Conservation (phyloP, 2,113 vertebrate species). For the Taurulus bubalis region DNA sequence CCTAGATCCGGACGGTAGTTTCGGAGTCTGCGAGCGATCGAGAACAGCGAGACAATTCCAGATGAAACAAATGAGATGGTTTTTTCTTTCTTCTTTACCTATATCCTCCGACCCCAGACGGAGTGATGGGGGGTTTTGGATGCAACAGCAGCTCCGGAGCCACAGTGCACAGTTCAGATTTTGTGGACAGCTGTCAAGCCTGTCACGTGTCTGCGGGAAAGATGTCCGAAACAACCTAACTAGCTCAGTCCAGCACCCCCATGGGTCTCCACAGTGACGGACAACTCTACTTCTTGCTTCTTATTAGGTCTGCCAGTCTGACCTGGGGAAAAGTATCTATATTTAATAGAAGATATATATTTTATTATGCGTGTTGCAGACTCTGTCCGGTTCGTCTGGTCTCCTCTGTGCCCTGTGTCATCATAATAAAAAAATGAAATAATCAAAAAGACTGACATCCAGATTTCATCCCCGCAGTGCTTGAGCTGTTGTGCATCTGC, state of each 20-base stretch:
- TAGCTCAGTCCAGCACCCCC: background rate
- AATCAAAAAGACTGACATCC: slow-evolving; percentile 8
- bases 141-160: background rate
- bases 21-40: too few species aligned
- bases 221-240: slow-evolving; percentile 16
- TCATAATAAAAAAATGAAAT: background rate
- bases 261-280: background rate
- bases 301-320: slow-evolving; percentile 15
- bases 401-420: background rate
- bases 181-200: slow-evolving; percentile 22
- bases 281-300: background rate
- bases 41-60: background rate
- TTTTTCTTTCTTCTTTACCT: background rate
- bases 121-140: background rate
- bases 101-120: background rate
- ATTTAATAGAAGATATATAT: too few species aligned
- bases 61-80: too few species aligned
- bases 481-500: slow-evolving; percentile 42
- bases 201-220: slow-evolving; percentile 13
- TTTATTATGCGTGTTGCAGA: background rate
- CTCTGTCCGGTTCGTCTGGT: slow-evolving; percentile 10
- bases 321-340: background rate
- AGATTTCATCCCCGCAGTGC: slow-evolving; percentile 48
- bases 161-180: slow-evolving; percentile 1
- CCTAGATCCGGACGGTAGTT: too few species aligned